phyloP scores from a whole-genome alignment of 2,797 vertebrate genomes.

The Aldrovandia affinis region DNA sequence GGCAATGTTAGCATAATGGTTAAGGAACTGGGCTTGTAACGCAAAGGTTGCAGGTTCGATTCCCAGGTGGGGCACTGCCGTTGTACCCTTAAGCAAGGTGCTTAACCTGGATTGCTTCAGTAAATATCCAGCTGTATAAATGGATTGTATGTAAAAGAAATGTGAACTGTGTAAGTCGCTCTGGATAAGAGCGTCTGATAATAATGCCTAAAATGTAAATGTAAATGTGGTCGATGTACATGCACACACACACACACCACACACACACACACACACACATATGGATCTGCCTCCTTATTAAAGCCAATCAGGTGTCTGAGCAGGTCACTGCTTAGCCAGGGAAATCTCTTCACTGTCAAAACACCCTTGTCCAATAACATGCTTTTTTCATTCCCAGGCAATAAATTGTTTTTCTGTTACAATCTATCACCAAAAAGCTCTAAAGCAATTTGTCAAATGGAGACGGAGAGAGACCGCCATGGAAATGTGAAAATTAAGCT shows the following conservation, averaged over 20 bases:
- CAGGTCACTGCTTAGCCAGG: neutral
- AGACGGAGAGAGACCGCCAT: slow-evolving; percentile 7
- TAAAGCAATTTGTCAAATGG: slow-evolving; percentile 32
- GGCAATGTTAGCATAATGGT: too few species aligned
- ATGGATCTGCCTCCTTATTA: neutral
- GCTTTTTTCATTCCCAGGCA: neutral
- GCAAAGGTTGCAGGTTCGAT: too few species aligned
- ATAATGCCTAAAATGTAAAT: too few species aligned
- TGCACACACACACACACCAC: neutral
- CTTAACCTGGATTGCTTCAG: too few species aligned
- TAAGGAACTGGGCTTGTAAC: too few species aligned
- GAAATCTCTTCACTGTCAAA: slow-evolving; percentile 21
- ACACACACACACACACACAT: neutral
- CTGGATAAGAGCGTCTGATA: too few species aligned
- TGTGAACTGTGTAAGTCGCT: too few species aligned
- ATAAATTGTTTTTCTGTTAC: slow-evolving; percentile 21
- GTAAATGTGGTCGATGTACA: neutral
- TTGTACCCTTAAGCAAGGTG: too few species aligned
- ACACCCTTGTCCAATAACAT: neutral
- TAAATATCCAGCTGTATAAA: too few species aligned
- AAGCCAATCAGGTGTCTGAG: neutral
- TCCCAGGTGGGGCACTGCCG: too few species aligned
- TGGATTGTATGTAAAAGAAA: too few species aligned
- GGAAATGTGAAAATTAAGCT: slow-evolving; percentile 30
- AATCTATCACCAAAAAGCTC: slow-evolving; percentile 26